Evolutionary conservation across 2,888 invertebrate species (phyloP).

Genomic region (Drosophila conformis): DNA sequence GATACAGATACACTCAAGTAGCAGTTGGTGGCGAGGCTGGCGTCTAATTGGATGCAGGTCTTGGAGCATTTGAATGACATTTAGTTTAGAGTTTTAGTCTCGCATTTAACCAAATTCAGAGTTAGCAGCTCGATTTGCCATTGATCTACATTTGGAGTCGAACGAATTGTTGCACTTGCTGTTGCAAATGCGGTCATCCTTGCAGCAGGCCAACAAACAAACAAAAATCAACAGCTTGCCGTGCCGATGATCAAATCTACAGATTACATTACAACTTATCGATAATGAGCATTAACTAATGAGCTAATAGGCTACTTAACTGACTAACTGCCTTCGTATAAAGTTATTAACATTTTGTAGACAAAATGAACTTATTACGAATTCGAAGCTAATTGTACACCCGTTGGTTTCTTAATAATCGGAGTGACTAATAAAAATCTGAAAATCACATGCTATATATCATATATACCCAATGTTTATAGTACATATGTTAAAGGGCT

Average conservation of each 20-base stretch:
- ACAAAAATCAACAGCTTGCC: conserved; percentile 24
- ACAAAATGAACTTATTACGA: conserved; percentile 25
- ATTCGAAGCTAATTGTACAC: conserved; percentile 19
- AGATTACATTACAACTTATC: conserved; percentile 50
- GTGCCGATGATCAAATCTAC: conserved; percentile 49
- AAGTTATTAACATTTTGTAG: conserved; percentile 40
- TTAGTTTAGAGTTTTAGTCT: conserved; percentile 52
- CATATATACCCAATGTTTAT: background rate
- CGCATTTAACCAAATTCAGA: conserved; percentile 75
- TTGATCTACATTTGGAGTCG: conserved; percentile 74
- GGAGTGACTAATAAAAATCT: conserved; percentile 19
- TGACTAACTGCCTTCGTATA: conserved; percentile 29
- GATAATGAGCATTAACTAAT: conserved; percentile 51
- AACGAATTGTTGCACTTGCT: conserved; percentile 36
- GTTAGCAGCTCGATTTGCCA: conserved; percentile 66
- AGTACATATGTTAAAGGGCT: conserved; percentile 24
- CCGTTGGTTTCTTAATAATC: conserved; percentile 7
- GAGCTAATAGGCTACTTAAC: conserved; percentile 46
- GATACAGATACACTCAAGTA: background rate
- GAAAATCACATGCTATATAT: conserved; percentile 1
- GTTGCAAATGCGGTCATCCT: conserved; percentile 75
- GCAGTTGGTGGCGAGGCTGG: conserved; percentile 58
- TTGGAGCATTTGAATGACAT: conserved; percentile 70
- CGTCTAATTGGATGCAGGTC: conserved; percentile 63
- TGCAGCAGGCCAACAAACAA: conserved; percentile 59